Base-by-base conservation (phyloP, 2,797 vertebrate species). In the Chrosomus eos region DNA sequence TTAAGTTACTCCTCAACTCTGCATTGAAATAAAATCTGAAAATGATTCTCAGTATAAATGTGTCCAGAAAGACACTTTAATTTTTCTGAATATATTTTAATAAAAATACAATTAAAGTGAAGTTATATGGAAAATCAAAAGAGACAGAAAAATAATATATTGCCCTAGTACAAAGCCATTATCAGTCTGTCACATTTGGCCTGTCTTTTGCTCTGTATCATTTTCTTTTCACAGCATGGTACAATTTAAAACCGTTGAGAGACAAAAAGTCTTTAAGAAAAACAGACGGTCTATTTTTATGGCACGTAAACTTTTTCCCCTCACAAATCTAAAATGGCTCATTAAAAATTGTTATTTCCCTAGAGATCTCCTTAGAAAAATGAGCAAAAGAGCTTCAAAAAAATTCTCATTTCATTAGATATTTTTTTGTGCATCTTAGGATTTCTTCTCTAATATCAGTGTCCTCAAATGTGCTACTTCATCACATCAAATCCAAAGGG, bases 331-430 rank as follows among this genome's bases (percentile, higher is more conserved):
- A 78, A 86, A 87, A 82, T 76, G 85, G 81, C 83, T 89, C 89
- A 88, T 89, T 88, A 87, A 87, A 87, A 75, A 75, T 43, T 60
- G 80, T 84, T 88, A 84, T 88, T 89, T 85, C 85, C 87, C 80
- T 43, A 36, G 78, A 85, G 85, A 75, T 64, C 68, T 87, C 75
- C 45, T 85, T 60, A 38, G 81, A 86, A 82, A 87, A 87, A 72
- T 76, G 40, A 71, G 68, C 66, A 81, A 77, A 86, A 84, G 67
- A 26, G 31, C 71, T 78, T 80, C 78, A 78, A 86, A 86, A 81
- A 84, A 81, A 84, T 86, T 84, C 80, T 84, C 67, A 78, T 81
- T 88, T 84, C 67, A 62, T 81, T 58, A 86, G 85, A 86, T 83
- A 76, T 67, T 84, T 70, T 80, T 72, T 79, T 62, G 73, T 40